These are phyloP conservation scores for Chelon labrosus DNA, from an alignment of 2,797 vertebrate species.

Conservation along the genomic window DNA sequence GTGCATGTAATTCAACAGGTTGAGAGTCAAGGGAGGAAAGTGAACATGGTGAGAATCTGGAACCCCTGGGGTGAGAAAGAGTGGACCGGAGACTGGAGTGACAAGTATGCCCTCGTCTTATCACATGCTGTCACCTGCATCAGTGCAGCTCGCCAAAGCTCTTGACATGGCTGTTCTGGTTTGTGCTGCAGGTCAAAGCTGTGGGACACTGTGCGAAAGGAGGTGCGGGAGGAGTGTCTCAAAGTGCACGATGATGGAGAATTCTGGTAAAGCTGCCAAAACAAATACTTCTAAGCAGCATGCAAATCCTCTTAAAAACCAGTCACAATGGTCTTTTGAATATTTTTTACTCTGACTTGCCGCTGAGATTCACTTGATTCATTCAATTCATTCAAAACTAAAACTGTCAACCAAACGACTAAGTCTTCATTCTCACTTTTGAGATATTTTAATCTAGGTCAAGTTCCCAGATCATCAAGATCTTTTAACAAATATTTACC, in stretches of 20 bases:
- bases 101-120: background rate
- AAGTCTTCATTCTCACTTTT: background rate
- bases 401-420: background rate
- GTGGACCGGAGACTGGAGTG: background rate
- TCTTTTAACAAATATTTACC: background rate
- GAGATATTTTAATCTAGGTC: background rate
- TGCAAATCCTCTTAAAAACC: no score
- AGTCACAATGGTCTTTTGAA: no score
- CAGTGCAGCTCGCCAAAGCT: no score
- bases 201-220: background rate
- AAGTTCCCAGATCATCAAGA: no score
- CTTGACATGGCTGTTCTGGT: no score
- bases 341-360: no score
- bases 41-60: slow-evolving; percentile 18
- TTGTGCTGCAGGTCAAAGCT: background rate
- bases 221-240: background rate
- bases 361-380: no score
- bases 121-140: background rate
- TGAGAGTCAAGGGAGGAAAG: background rate
- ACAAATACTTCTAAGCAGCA: no score
- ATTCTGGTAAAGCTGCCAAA: background rate
- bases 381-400: background rate
- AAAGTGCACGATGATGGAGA: slow-evolving; percentile 9
- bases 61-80: slow-evolving; percentile 16
- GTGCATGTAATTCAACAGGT: background rate